Evolutionary conservation across 2,888 invertebrate genomes (phyloP), one percentile per base, ranked within the genome.

Genomic region (Danaus chrysippus): DNA sequence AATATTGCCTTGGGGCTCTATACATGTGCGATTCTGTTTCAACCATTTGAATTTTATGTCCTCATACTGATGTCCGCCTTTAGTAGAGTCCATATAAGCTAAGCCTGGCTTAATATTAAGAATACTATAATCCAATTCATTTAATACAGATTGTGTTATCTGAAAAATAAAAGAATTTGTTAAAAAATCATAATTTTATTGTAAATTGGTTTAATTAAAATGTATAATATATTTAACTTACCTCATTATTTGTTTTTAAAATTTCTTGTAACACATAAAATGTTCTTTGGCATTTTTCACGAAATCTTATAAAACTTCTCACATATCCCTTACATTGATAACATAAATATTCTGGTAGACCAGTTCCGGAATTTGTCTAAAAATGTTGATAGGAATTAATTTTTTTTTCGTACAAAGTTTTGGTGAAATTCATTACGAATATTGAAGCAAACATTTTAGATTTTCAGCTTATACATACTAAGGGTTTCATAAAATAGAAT

Each of bases 271-370:
- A 72, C 43, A 80, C 70, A 68, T 77, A 90, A 72, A 85, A 75
- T 5, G 89, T 82, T 62, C 82, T 76, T 53, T 88, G 86, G 70
- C 90, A 89, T 79, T 81, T 87, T 13, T 81, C 77, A 58, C 84
- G 78, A 69, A 90, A 91, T 57, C 76, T 79, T 56, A 75, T 77
- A 56, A 75, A 87, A 3, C 76, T 76, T 68, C 69, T 79, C 5
- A 88, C 73, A 63, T 79, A 78, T 2, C 81, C 79, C 56, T 70
- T 66, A 70, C 90, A 91, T 68, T 82, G 81, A 53, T 78, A 75
- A 72, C 90, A 91, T 62, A 91, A 72, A 70, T 84, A 84, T 59
- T 82, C 77, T 3, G 88, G 87, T 67, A 88, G 69, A 0, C 87
- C 89, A 70, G 75, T 76, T 3, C 76, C 76, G 58, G 72, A 71